phyloP scores from a whole-genome alignment of 2,888 invertebrate species.

The Rotaria macrura region DNA sequence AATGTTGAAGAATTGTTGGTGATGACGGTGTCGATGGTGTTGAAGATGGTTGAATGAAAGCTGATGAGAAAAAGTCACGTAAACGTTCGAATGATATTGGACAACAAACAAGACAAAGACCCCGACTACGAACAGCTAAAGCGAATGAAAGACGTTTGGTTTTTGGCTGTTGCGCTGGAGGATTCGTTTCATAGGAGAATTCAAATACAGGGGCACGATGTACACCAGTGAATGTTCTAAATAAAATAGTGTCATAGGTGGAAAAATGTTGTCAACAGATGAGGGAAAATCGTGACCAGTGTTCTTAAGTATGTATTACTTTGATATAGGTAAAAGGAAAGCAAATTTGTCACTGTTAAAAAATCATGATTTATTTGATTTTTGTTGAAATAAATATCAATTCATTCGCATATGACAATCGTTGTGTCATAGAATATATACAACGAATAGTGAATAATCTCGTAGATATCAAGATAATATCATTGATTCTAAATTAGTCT shows the following conservation, averaged over 20 bases:
- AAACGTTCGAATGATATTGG: background rate
- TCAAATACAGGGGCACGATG: background rate
- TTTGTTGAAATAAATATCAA: too few relatives aligned
- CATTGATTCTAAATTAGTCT: too few relatives aligned
- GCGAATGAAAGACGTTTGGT: background rate
- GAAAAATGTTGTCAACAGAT: too few relatives aligned
- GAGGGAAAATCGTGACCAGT: too few relatives aligned
- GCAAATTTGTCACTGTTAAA: too few relatives aligned
- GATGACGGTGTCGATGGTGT: background rate
- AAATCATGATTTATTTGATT: too few relatives aligned
- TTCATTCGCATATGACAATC: too few relatives aligned
- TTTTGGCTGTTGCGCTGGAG: background rate
- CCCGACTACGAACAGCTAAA: slow-evolving; percentile 7
- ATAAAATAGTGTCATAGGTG: background rate
- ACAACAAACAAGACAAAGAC: slow-evolving; percentile 19
- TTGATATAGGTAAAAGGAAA: too few relatives aligned
- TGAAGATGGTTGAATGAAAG: background rate
- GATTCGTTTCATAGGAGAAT: background rate
- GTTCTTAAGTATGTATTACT: too few relatives aligned
- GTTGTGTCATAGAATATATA: too few relatives aligned
- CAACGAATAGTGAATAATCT: too few relatives aligned
- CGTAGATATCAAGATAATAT: too few relatives aligned
- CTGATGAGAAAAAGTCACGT: background rate
- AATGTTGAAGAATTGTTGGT: background rate
- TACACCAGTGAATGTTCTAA: background rate